These are phyloP conservation scores for Platypus cylindrus DNA, from an alignment of 2,888 invertebrate species.

Conservation along the genomic window DNA sequence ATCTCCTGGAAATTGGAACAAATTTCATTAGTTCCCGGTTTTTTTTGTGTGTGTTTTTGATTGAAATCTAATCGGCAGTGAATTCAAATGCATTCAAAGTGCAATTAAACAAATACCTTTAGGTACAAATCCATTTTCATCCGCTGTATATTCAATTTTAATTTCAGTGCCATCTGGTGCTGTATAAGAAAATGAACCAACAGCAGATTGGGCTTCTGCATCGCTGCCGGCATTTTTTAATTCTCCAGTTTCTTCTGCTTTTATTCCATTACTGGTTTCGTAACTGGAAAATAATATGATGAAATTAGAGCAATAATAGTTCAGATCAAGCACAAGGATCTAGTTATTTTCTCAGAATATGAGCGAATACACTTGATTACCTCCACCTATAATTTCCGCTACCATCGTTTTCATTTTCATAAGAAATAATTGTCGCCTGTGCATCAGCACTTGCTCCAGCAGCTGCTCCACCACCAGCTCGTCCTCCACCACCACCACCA, in stretches of 20 bases:
- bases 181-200: slow-evolving; percentile 51
- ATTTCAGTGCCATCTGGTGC: slow-evolving; percentile 50
- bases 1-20: slow-evolving; percentile 23
- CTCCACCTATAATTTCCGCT: slow-evolving; percentile 45
- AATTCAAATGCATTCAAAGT: no score
- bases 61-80: background rate
- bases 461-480: slow-evolving; percentile 21
- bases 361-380: no score
- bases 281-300: slow-evolving; percentile 34
- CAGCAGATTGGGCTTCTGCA: slow-evolving; percentile 41
- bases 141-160: slow-evolving; percentile 48
- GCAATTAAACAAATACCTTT: no score
- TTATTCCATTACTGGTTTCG: slow-evolving; percentile 51
- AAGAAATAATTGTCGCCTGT: slow-evolving; percentile 41
- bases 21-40: slow-evolving; percentile 16
- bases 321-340: no score
- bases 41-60: background rate
- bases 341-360: no score
- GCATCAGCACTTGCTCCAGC: slow-evolving; percentile 30
- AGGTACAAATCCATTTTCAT: slow-evolving; percentile 54
- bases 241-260: slow-evolving; percentile 47
- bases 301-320: no score
- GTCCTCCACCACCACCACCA: slow-evolving; percentile 23
- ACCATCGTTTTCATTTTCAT: slow-evolving; percentile 44
- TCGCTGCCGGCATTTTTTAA: slow-evolving; percentile 46